These are phyloP conservation scores for Onthophagus taurus DNA, from an alignment of 1,140 invertebrate species.

Conservation along the genomic window DNA sequence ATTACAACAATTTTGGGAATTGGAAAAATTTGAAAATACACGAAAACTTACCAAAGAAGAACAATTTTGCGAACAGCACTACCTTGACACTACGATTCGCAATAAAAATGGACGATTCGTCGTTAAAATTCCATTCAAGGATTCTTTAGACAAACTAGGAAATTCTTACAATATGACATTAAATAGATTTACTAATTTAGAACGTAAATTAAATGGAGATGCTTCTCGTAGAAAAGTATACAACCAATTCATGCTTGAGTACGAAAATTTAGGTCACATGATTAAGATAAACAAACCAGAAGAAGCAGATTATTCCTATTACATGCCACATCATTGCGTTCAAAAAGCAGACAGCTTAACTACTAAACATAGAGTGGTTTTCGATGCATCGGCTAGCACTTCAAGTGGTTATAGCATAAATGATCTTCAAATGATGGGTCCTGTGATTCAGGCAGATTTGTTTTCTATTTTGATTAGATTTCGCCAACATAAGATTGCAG, in stretches of 20 bases:
- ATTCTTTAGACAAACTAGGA: constrained; percentile 23
- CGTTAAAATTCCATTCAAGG: constrained; percentile 25
- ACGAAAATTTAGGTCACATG: constrained; percentile 26
- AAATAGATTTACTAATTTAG: constrained; percentile 17
- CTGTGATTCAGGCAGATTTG: constrained; percentile 20
- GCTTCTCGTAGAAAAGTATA: constrained; percentile 11
- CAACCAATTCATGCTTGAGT: constrained; percentile 30
- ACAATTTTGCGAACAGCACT: constrained; percentile 5
- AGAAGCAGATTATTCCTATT: constrained; percentile 18
- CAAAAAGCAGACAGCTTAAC: constrained; percentile 24
- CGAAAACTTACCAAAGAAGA: not conserved
- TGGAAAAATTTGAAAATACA: constrained; percentile 27
- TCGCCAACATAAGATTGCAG: too few species aligned
- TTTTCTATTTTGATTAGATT: too few species aligned
- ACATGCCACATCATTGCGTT: constrained; percentile 38
- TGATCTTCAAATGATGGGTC: constrained; percentile 23
- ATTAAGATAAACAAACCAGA: constrained; percentile 5
- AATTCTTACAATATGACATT: constrained; percentile 24
- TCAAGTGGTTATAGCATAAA: constrained; percentile 32
- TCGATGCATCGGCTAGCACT: constrained; percentile 31
- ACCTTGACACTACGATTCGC: constrained; percentile 9
- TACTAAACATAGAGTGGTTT: constrained; percentile 36
- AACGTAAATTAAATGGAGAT: constrained; percentile 26
- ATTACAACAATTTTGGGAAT: constrained; percentile 11
- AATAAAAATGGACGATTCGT: constrained; percentile 27